A percentile compares a stretch with the other conserved stretches of the same genome.
Conservation (phyloP, 1,140 invertebrate genomes). For the Bombyx mandarina region DNA sequence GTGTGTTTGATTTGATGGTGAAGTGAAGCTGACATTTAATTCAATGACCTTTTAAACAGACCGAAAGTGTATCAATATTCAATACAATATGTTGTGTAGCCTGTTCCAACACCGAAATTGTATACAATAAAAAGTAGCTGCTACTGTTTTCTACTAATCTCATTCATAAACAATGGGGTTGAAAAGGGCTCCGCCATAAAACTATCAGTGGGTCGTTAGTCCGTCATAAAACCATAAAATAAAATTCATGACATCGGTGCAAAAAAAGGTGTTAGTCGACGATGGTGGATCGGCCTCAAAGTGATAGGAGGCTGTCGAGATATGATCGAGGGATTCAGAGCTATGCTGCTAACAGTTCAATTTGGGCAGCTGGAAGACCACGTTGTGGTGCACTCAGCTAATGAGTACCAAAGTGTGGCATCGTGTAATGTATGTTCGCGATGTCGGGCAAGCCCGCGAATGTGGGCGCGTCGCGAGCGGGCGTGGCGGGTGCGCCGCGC, state of each 20-base stretch:
- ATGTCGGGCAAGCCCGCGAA: constrained; percentile 65
- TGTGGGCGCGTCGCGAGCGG: constrained; percentile 60
- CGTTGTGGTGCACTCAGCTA: constrained; percentile 42
- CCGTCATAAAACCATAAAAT: constrained; percentile 49
- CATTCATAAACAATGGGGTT: constrained; percentile 44
- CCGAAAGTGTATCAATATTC: constrained; percentile 48
- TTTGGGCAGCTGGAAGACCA: constrained; percentile 33
- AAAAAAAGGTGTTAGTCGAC: constrained; percentile 40
- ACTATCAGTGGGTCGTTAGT: constrained; percentile 33
- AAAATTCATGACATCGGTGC: constrained; percentile 41
- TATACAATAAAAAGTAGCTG: constrained; percentile 33
- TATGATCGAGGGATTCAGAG: constrained; percentile 45
- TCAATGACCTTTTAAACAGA: constrained; percentile 56
- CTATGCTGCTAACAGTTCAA: constrained; percentile 43
- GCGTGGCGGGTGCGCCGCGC: constrained; percentile 56
- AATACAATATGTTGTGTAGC: too few species aligned
- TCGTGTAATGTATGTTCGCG: constrained; percentile 58
- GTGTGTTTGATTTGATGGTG: too few species aligned
- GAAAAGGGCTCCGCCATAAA: constrained; percentile 65
- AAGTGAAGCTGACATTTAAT: constrained; percentile 22
- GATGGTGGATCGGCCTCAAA: constrained; percentile 44
- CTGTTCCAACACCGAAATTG: constrained; percentile 27
- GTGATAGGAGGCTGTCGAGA: constrained; percentile 35
- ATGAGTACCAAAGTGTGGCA: constrained; percentile 45
- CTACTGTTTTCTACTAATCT: constrained; percentile 40